Percentiles rank a stretch among this genome's conserved stretches.
These are phyloP conservation scores for Ostrea denselamellosa DNA, from an alignment of 1,140 invertebrate genomes.

Conservation along the genomic window DNA sequence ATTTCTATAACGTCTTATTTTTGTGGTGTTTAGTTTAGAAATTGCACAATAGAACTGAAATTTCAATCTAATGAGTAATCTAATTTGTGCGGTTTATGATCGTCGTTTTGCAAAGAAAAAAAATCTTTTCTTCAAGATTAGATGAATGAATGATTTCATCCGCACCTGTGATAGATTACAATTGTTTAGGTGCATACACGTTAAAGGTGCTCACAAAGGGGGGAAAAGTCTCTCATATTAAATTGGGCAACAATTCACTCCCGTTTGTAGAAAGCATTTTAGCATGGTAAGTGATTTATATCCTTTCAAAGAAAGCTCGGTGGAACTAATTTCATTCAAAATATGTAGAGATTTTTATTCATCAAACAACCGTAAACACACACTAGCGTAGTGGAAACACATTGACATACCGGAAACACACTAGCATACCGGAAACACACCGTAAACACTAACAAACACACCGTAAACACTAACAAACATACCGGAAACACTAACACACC, in stretches of 20 bases:
- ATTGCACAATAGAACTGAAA: conserved; percentile 33
- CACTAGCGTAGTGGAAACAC: no score
- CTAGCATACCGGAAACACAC: no score
- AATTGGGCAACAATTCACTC: background rate
- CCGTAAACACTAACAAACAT: no score
- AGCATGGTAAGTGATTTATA: no score
- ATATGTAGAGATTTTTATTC: no score
- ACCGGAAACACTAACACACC: no score
- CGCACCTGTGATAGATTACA: background rate
- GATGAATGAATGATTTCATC: conserved; percentile 1
- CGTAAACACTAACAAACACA: no score
- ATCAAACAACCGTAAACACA: no score
- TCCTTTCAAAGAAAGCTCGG: no score
- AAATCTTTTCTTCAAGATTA: conserved; percentile 6
- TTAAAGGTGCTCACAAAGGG: background rate
- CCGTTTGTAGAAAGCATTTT: no score
- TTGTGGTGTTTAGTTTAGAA: conserved; percentile 36
- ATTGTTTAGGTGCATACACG: background rate
- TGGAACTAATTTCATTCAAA: no score
- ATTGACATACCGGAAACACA: no score
- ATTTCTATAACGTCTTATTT: conserved; percentile 19
- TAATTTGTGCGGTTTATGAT: conserved; percentile 20
- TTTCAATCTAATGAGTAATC: conserved; percentile 30
- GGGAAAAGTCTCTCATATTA: background rate
- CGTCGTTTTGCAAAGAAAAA: background rate